Conservation (phyloP, 2,113 vertebrate genomes). For the Psilopsiagon aurifrons region DNA sequence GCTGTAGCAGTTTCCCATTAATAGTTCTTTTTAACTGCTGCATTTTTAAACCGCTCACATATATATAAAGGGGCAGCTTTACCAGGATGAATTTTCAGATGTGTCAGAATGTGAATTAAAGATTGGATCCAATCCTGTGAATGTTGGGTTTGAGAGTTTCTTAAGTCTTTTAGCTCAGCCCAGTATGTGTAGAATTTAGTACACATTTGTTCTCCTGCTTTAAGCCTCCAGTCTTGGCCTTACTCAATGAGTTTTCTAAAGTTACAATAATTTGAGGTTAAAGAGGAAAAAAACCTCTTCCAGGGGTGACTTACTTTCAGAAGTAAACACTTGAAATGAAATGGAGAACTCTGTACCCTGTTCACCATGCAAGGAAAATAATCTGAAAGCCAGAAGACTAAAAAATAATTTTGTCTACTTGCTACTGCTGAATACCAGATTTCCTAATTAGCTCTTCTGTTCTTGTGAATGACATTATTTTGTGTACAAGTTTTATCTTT, state of each 20-base stretch:
- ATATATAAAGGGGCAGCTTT: not conserved
- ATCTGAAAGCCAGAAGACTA: not conserved
- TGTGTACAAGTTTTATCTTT: not conserved
- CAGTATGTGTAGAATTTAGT: not conserved
- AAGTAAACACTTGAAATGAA: not conserved
- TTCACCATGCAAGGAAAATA: slow-evolving; percentile 20
- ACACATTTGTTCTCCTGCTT: not conserved
- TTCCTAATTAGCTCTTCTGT: not conserved
- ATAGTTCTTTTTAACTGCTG: not conserved
- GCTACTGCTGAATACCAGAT: not conserved
- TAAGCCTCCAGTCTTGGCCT: not conserved
- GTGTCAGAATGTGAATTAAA: not conserved
- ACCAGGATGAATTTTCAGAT: not conserved
- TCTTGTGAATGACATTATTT: not conserved
- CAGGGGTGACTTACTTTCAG: not conserved
- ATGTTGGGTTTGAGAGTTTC: not conserved
- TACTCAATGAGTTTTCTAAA: not conserved
- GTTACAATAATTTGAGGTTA: not conserved
- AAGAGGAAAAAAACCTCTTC: not conserved
- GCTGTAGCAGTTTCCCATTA: not conserved
- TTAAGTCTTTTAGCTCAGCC: not conserved
- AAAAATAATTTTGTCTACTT: not conserved
- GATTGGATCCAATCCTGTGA: not conserved
- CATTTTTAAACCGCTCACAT: not conserved
- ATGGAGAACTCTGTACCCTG: not conserved